phyloP scores from a whole-genome alignment of 2,113 vertebrate genomes.

The Stegastes partitus region DNA sequence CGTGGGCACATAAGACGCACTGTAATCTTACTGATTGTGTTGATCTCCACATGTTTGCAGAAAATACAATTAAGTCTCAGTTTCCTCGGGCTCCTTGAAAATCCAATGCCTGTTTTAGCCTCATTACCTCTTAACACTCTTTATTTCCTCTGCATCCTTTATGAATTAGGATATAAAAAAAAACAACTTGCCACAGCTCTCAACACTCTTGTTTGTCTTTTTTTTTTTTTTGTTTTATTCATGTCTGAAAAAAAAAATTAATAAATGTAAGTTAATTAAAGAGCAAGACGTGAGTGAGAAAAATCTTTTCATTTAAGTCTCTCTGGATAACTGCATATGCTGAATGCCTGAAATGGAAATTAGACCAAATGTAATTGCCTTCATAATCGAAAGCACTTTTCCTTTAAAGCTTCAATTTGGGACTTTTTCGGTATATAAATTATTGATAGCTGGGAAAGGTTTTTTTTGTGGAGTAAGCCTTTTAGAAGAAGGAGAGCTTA shows the following conservation, averaged over 20 bases:
- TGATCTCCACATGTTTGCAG: conserved; percentile 33
- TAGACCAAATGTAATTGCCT: conserved; percentile 63
- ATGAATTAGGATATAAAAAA: conserved; percentile 29
- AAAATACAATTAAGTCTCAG: conserved; percentile 33
- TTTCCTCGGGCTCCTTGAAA: conserved; percentile 31
- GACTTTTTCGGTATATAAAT: conserved; percentile 62
- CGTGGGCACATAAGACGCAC: neutral
- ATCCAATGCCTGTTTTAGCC: conserved; percentile 24
- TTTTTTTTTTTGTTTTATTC: conserved; percentile 11
- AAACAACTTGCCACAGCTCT: neutral
- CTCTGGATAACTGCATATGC: conserved; percentile 25
- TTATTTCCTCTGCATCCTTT: conserved; percentile 21
- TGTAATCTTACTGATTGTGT: neutral
- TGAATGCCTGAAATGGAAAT: conserved; percentile 61
- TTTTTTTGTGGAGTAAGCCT: conserved; percentile 62
- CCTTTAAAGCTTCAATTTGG: conserved; percentile 60
- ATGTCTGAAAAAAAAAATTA: conserved; percentile 22
- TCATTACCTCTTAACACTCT: conserved; percentile 40
- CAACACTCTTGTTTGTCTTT: conserved; percentile 5
- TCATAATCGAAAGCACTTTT: conserved; percentile 67
- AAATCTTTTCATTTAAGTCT: conserved; percentile 38
- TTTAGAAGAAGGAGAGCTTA: conserved; percentile 42
- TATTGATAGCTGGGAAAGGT: conserved; percentile 56
- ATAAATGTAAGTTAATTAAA: conserved; percentile 39
- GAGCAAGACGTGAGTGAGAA: neutral